These are phyloP conservation scores for Micropterix aruncella DNA, from an alignment of 2,888 invertebrate species.

Conservation along the genomic window DNA sequence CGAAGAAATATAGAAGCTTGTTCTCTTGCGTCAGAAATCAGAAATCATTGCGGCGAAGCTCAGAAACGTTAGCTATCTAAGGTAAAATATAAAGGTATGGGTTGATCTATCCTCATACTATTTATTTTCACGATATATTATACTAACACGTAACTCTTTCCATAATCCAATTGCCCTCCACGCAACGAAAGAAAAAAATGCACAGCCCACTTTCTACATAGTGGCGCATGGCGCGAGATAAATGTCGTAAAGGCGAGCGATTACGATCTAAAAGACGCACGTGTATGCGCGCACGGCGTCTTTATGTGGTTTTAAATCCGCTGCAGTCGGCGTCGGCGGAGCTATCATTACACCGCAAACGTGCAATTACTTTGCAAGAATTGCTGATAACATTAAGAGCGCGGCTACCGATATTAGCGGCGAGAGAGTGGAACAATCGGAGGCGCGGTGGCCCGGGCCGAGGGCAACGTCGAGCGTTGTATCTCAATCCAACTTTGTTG, in stretches of 20 bases:
- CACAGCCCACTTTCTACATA: neutral
- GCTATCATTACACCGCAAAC: neutral
- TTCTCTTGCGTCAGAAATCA: no score
- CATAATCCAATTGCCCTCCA: no score
- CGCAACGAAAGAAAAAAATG: neutral
- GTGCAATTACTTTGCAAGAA: neutral
- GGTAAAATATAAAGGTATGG: no score
- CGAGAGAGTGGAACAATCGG: neutral
- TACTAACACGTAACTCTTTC: no score
- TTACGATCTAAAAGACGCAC: neutral
- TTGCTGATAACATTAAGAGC: neutral
- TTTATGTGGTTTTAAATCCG: neutral
- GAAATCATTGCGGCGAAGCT: no score
- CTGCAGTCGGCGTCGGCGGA: neutral
- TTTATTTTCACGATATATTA: no score
- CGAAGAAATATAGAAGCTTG: no score
- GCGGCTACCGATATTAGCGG: neutral
- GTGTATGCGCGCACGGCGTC: neutral
- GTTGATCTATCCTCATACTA: no score
- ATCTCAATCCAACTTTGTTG: no score
- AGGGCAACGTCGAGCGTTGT: no score
- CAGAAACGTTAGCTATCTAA: no score
- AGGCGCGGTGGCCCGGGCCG: neutral
- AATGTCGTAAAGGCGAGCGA: neutral
- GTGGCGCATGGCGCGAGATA: neutral